phyloP scores from a whole-genome alignment of 30 jellyfish, hydroid and myxozoan genomes.

The Haliclystus octoradiatus region DNA sequence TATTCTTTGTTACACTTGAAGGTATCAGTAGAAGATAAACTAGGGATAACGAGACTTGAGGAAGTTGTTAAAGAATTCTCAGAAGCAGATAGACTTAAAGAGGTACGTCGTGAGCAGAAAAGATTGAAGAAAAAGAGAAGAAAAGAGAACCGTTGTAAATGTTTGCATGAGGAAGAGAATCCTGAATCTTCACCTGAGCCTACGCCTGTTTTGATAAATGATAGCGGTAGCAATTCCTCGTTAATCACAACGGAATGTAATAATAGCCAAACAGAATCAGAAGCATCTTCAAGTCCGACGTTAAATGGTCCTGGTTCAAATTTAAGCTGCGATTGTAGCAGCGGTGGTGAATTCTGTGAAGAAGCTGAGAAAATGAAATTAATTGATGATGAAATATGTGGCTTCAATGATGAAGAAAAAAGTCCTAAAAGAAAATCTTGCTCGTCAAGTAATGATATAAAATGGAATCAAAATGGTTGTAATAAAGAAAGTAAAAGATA shows the following conservation, averaged over 20 bases:
- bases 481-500: neutral
- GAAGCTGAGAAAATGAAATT: too few species aligned
- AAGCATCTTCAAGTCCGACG: too few species aligned
- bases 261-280: too few species aligned
- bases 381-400: neutral
- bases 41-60: slow-evolving; percentile 78
- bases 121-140: slow-evolving; percentile 79
- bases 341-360: too few species aligned
- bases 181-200: too few species aligned
- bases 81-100: slow-evolving; percentile 89
- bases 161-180: too few species aligned
- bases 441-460: neutral
- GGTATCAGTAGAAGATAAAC: slow-evolving; percentile 93
- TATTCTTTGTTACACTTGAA: neutral
- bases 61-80: slow-evolving; percentile 94
- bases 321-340: neutral
- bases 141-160: slow-evolving; percentile 73
- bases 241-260: too few species aligned
- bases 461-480: neutral
- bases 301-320: too few species aligned
- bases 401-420: neutral
- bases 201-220: too few species aligned
- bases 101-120: slow-evolving; percentile 62
- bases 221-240: too few species aligned
- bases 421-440: neutral